These are phyloP conservation scores for Camponotus fellah DNA, from an alignment of 2,888 invertebrate genomes.

Conservation along the genomic window DNA sequence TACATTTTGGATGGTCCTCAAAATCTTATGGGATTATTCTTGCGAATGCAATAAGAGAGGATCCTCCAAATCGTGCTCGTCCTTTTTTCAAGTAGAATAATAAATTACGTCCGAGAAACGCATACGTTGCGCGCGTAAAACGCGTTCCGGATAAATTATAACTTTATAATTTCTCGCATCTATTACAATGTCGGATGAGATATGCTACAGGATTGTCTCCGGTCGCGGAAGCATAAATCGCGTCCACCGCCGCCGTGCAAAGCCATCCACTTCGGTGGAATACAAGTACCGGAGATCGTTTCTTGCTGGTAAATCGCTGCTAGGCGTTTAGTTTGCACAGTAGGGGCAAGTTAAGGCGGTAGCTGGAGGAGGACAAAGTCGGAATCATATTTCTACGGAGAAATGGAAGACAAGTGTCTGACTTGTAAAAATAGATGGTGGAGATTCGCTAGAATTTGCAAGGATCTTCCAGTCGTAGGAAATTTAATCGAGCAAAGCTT, in stretches of 20 bases:
- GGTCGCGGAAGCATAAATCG: slow-evolving; percentile 50
- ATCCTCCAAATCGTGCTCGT: not conserved
- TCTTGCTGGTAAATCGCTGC: slow-evolving; percentile 5
- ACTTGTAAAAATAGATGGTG: not conserved
- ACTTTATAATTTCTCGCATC: slow-evolving; percentile 43
- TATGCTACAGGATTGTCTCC: slow-evolving; percentile 43
- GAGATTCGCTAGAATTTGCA: not conserved
- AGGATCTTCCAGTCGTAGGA: not conserved
- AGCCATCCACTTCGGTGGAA: not conserved
- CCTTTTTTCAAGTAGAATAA: slow-evolving; percentile 9
- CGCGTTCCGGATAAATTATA: slow-evolving; percentile 38
- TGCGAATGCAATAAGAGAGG: not conserved
- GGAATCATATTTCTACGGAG: slow-evolving; percentile 23
- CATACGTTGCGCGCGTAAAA: not conserved
- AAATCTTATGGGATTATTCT: not conserved
- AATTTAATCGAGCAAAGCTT: not conserved
- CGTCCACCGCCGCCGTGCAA: not conserved
- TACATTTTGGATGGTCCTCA: too few relatives aligned
- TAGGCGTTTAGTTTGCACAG: slow-evolving; percentile 23
- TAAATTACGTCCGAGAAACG: slow-evolving; percentile 18
- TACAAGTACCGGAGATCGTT: slow-evolving; percentile 22
- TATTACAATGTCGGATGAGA: slow-evolving; percentile 47
- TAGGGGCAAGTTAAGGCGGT: slow-evolving; percentile 27
- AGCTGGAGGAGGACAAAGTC: slow-evolving; percentile 10
- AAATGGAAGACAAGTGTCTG: not conserved